These are phyloP conservation scores for Calameuta idolon DNA, from an alignment of 2,888 invertebrate genomes.

Conservation along the genomic window DNA sequence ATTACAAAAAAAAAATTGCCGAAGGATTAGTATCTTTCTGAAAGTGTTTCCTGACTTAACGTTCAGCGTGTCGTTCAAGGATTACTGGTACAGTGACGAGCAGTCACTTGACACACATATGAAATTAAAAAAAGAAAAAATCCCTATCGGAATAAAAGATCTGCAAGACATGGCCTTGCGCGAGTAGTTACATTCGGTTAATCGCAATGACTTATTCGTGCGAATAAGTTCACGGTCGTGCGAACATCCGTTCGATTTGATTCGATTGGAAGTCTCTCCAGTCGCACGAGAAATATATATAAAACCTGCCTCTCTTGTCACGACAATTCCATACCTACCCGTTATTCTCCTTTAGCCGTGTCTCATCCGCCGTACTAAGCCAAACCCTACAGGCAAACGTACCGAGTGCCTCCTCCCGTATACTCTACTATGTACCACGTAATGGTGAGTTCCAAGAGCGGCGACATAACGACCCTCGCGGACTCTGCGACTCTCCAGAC, in stretches of 20 bases:
- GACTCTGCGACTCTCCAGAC: neutral
- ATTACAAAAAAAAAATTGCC: neutral
- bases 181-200: neutral
- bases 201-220: neutral
- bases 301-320: neutral
- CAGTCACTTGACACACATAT: constrained; percentile 5
- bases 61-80: constrained; percentile 3
- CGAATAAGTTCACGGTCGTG: constrained; percentile 6
- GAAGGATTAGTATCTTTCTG: neutral
- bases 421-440: neutral
- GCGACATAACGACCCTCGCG: neutral
- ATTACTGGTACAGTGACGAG: constrained; percentile 3
- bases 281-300: neutral
- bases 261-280: neutral
- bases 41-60: neutral
- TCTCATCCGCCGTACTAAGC: neutral
- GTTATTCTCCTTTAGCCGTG: neutral
- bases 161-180: neutral
- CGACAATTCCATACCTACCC: neutral
- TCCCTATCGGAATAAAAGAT: neutral
- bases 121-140: neutral
- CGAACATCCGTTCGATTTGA: neutral
- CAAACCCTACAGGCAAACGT: neutral
- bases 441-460: neutral
- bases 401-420: neutral